These are phyloP conservation scores for Orthochromis malagaraziensis DNA, from an alignment of 2,113 vertebrate species.

Conservation along the genomic window DNA sequence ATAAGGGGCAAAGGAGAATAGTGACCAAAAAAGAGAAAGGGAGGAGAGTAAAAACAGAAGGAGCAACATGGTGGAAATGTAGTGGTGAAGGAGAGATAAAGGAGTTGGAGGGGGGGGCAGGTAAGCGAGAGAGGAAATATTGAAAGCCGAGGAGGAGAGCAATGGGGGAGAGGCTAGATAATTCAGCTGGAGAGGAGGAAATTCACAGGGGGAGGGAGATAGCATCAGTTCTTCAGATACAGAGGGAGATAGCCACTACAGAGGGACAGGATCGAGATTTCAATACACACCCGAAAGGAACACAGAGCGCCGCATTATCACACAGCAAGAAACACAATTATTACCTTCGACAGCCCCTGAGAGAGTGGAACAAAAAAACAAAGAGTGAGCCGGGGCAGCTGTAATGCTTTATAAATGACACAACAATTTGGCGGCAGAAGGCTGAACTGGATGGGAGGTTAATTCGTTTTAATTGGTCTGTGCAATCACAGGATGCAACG, in stretches of 20 bases:
- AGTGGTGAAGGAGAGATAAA: constrained; percentile 7
- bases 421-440: constrained; percentile 37
- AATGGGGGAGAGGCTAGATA: constrained; percentile 12
- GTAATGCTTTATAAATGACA: constrained; percentile 36
- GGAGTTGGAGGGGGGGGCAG: neutral
- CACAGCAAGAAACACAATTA: constrained; percentile 55
- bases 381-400: constrained; percentile 7
- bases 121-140: constrained; percentile 17
- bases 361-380: constrained; percentile 34
- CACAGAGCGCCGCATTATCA: constrained; percentile 34
- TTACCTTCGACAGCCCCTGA: constrained; percentile 41
- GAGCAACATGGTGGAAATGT: constrained; percentile 25
- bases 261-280: constrained; percentile 53
- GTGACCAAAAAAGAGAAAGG: neutral
- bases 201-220: constrained; percentile 45
- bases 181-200: constrained; percentile 43
- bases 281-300: constrained; percentile 42
- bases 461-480: constrained; percentile 56
- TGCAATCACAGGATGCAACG: constrained; percentile 43
- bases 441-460: constrained; percentile 41
- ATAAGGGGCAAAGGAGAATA: constrained; percentile 3
- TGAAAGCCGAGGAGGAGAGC: constrained; percentile 27
- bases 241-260: constrained; percentile 35
- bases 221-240: constrained; percentile 52
- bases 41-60: neutral